phyloP scores from a whole-genome alignment of 2,888 invertebrate species.

The Drosophila robusta region DNA sequence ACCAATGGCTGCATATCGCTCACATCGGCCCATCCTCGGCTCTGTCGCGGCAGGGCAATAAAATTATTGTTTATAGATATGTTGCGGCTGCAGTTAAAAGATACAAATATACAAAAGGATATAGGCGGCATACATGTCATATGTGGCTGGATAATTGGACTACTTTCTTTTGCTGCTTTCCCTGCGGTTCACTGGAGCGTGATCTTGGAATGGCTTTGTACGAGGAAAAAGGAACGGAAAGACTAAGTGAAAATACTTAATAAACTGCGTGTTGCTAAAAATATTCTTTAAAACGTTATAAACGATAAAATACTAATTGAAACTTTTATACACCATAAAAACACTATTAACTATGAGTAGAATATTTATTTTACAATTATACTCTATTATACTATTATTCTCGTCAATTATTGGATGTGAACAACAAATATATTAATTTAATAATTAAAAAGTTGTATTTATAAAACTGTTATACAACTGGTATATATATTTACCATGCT shows the following conservation, averaged over 20 bases:
- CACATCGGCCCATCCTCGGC: conserved; percentile 51
- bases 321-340: background rate
- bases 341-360: too few relatives aligned
- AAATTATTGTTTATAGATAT: conserved; percentile 77
- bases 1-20: conserved; percentile 82
- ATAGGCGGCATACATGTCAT: conserved; percentile 46
- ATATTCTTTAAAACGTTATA: too few relatives aligned
- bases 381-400: too few relatives aligned
- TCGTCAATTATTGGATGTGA: too few relatives aligned
- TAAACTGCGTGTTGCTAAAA: background rate
- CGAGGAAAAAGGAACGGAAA: background rate
- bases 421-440: too few relatives aligned
- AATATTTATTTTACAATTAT: too few relatives aligned
- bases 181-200: conserved; percentile 50
- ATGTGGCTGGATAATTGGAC: conserved; percentile 57
- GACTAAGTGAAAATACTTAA: conserved; percentile 4
- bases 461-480: too few relatives aligned
- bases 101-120: conserved; percentile 40
- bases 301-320: background rate
- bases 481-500: too few relatives aligned
- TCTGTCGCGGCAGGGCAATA: conserved; percentile 46
- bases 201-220: conserved; percentile 27
- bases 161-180: conserved; percentile 30
- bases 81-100: conserved; percentile 76
- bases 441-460: too few relatives aligned